Base-by-base conservation (phyloP, 2,888 invertebrate species). In the Magallana nippona region DNA sequence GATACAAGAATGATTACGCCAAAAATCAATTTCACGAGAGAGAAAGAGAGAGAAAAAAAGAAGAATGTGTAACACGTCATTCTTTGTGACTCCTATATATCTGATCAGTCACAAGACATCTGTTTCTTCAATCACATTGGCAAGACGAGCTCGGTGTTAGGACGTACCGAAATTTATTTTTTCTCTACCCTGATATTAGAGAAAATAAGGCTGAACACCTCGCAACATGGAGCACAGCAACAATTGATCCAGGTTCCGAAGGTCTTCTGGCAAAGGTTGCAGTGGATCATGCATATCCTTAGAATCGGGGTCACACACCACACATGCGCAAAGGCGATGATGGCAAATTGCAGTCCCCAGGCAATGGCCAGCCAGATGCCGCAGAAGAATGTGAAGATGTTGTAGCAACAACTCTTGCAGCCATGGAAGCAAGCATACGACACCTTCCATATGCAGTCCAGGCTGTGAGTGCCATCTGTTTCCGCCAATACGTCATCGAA, bases 261-360 rank as follows among this genome's bases (percentile, higher is more conserved):
- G 22, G 71, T 81, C 27, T 83, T 83, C 78, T 83, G 83, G 44
- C 55, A 81, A 10, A 81, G 44, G 27, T 83, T 83, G 78, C 81
- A 83, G 10, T 81, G 78, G 55, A 96, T 96, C 94, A 96, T 96
- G 94, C 96, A 95, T 86, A 94, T 95, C 81, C 96, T 95, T 82
- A 97, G 94, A 85, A 96, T 96, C 0, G 97, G 97, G 0, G 95
- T 96, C 27, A 96, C 94, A 92, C 96, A 96, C 97, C 97, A 97
- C 90, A 97, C 96, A 95, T 96, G 96, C 63, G 84, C 78, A 87
- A 91, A 92, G 8, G 96, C 96, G n/a, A 96, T 94, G 89, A 96
- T 44, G 27, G 90, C 92, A 86, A 91, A 92, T 78, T 89, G 87
- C 57, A 90, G 89, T 8, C 92, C 92, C 78, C 96, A 95, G 88